These are phyloP conservation scores for Glossophaga mutica DNA, from an alignment of 2,797 vertebrate species.

Conservation along the genomic window DNA sequence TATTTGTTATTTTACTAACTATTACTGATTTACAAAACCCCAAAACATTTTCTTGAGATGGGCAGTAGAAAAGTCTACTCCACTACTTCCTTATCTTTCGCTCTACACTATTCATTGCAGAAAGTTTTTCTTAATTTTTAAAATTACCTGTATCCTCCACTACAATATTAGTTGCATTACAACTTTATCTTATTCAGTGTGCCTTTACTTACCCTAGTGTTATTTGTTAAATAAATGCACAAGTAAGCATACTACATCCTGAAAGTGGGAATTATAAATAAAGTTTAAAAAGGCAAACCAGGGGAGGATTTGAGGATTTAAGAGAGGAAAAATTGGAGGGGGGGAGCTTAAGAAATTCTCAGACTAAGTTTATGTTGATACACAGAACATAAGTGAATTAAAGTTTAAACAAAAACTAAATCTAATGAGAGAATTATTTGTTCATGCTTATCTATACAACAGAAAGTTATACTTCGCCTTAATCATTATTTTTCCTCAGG, in stretches of 20 bases:
- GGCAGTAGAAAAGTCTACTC: neutral
- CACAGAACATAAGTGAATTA: neutral
- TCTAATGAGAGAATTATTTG: neutral
- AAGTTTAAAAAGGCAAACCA: neutral
- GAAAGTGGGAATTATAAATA: neutral
- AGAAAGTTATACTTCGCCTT: neutral
- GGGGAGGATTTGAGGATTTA: neutral
- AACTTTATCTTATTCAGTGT: neutral
- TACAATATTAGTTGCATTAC: neutral
- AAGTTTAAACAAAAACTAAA: conserved; percentile 20
- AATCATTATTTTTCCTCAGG: neutral
- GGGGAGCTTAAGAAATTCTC: neutral
- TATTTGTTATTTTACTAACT: neutral
- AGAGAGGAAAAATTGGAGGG: neutral
- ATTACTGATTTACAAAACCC: neutral
- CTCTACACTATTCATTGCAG: neutral
- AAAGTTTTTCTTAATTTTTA: neutral
- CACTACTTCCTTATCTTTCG: neutral
- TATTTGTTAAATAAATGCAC: neutral
- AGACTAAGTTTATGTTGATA: neutral
- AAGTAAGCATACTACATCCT: neutral
- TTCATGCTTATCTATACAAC: neutral
- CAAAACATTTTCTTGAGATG: neutral
- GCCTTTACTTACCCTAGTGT: neutral
- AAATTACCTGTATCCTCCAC: neutral